These are phyloP conservation scores for Sitta europaea DNA, from an alignment of 2,113 vertebrate genomes.

Conservation along the genomic window DNA sequence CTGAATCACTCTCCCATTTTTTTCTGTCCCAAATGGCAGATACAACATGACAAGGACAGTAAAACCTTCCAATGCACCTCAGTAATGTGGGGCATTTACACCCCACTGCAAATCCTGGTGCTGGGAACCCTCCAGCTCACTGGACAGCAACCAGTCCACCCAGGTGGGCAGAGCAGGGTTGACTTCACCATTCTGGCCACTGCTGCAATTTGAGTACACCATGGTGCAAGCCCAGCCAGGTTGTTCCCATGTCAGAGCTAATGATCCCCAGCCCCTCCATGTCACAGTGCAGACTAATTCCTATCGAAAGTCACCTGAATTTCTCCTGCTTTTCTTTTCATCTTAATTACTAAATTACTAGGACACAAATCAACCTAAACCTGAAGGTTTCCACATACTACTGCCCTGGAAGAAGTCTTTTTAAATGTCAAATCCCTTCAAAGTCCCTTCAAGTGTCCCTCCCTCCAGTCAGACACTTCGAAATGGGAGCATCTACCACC, in stretches of 20 bases:
- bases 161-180: background rate
- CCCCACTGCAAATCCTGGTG: background rate
- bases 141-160: background rate
- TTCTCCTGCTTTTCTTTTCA: background rate
- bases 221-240: background rate
- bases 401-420: background rate
- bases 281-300: rapidly evolving
- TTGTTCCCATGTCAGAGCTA: background rate
- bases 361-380: background rate
- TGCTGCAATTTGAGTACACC: background rate
- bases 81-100: rapidly evolving
- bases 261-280: background rate
- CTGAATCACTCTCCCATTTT: background rate
- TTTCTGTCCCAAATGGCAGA: background rate
- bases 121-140: background rate
- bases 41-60: background rate
- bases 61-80: background rate
- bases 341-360: background rate
- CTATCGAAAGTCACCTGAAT: background rate
- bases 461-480: background rate
- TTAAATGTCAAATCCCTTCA: background rate
- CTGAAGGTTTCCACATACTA: background rate
- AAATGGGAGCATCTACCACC: background rate
- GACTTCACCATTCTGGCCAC: background rate
- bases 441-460: no score